Evolutionary conservation across 2,797 vertebrate genomes (phyloP), one percentile per base, ranked within the genome.

Genomic region (Anabacerthia variegaticeps): DNA sequence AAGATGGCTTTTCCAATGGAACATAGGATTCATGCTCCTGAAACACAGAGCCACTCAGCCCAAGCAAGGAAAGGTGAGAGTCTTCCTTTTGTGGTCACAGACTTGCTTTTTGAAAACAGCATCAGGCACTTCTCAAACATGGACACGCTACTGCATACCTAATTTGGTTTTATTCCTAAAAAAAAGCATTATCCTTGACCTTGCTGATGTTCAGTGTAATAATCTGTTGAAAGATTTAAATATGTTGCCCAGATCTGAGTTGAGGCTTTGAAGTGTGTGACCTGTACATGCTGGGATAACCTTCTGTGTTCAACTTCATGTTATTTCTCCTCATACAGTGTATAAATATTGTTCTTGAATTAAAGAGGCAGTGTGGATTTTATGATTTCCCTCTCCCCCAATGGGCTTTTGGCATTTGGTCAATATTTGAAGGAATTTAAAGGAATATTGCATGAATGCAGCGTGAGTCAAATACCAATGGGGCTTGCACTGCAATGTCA

Each of bases 391-490:
- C 3, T 17, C 8, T 30, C 5, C 7, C 3, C 2, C 14, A 39
- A 0, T 12, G 77, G 44, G 5, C 23, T 85, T 88, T 69, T 77
- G 46, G 18, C 24, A 12, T 74, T 79, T 44, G 43, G 10, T 58
- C 43, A 46, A 44, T 44, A 44, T 14, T 9, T 20, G 28, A 62
- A 41, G 24, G 55, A 62, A 28, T 62, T 67, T 15, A 27, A 46
- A 23, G 44, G 43, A 36, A 6, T 16, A 9, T 7, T 21, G 27
- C 8, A 16, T 21, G 62, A 23, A 36, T 44, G 17, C 30, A 9
- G 3, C 0, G 11, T 2, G 24, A 51, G 28, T 55, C 46, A 48
- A 28, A 20, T 4, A 49, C 23, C 17, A 10, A 0, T 4, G 18
- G 18, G 21, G 18, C 14, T 37, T 44, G 55, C 16, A 3, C 20